Conservation (phyloP, 2,888 invertebrate species). For the Drosophila borborema region DNA sequence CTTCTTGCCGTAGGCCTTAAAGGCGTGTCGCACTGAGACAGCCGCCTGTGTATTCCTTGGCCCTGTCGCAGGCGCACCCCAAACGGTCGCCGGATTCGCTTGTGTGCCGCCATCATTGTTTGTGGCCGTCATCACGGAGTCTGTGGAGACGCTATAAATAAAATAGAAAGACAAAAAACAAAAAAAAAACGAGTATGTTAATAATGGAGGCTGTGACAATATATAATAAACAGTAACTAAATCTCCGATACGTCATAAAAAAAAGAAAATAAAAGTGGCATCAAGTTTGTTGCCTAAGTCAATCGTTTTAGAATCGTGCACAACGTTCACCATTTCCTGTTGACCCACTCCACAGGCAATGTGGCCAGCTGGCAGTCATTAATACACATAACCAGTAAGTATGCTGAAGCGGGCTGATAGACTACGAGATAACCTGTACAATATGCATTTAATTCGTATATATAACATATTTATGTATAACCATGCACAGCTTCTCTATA, state of each 20-base stretch:
- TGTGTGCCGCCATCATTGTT: conserved; percentile 84
- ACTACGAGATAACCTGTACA: not conserved
- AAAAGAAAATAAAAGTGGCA: conserved; percentile 1
- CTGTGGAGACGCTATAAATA: conserved; percentile 82
- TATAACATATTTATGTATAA: not conserved
- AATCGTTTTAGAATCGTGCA: conserved; percentile 49
- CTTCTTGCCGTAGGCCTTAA: conserved; percentile 95
- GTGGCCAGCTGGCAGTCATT: conserved; percentile 13
- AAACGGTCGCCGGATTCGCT: conserved; percentile 78
- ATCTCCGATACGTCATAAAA: conserved; percentile 6
- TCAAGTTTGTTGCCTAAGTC: conserved; percentile 63
- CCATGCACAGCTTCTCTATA: not conserved
- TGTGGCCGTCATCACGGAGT: conserved; percentile 83
- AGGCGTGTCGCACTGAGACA: conserved; percentile 94
- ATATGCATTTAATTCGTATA: not conserved
- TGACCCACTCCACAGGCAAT: conserved; percentile 11
- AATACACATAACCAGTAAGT: conserved; percentile 12
- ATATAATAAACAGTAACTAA: too few species aligned
- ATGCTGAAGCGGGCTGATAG: not conserved
- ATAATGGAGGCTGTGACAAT: too few species aligned
- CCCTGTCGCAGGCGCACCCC: conserved; percentile 85
- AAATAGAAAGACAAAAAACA: conserved; percentile 4
- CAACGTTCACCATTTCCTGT: conserved; percentile 35
- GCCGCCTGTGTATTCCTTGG: conserved; percentile 88
- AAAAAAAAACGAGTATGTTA: conserved; percentile 18